Conservation (phyloP, 2,888 invertebrate species). For the Philereme transversata region DNA sequence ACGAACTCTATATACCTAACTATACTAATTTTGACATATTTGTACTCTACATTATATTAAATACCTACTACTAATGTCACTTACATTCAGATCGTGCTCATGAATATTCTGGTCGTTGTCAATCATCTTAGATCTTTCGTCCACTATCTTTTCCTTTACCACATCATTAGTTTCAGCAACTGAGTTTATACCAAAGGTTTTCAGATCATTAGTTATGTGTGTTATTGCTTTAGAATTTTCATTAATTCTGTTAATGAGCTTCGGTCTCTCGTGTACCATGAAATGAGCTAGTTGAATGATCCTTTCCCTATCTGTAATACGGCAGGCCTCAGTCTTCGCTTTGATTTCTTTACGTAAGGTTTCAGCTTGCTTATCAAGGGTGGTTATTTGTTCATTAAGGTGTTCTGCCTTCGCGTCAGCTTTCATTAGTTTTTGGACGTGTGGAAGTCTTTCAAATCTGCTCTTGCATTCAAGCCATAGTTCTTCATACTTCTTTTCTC, state of each 20-base stretch:
- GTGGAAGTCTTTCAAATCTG: slow-evolving; percentile 65
- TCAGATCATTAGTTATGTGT: slow-evolving; percentile 46
- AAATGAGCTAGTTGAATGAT: slow-evolving; percentile 62
- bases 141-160: slow-evolving; percentile 3
- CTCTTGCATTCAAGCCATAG: slow-evolving; percentile 32
- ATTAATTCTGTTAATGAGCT: slow-evolving; percentile 41
- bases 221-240: slow-evolving; percentile 47
- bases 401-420: slow-evolving; percentile 44
- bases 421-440: slow-evolving; percentile 55
- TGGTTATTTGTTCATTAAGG: slow-evolving; percentile 47
- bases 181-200: slow-evolving; percentile 23
- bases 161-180: slow-evolving; percentile 2
- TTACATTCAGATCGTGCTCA: too few relatives aligned
- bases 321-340: too few relatives aligned
- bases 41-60: neutral
- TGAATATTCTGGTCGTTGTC: too few relatives aligned
- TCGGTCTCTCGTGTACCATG: slow-evolving; percentile 38
- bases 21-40: too few relatives aligned
- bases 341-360: too few relatives aligned
- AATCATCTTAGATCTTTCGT: too few relatives aligned
- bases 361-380: slow-evolving; percentile 45
- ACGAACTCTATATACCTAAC: too few relatives aligned
- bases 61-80: too few relatives aligned
- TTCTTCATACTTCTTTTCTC: slow-evolving; percentile 66
- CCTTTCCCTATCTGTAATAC: slow-evolving; percentile 48